Conservation (phyloP, 2,113 vertebrate genomes). For the Phyllostomus discolor region DNA sequence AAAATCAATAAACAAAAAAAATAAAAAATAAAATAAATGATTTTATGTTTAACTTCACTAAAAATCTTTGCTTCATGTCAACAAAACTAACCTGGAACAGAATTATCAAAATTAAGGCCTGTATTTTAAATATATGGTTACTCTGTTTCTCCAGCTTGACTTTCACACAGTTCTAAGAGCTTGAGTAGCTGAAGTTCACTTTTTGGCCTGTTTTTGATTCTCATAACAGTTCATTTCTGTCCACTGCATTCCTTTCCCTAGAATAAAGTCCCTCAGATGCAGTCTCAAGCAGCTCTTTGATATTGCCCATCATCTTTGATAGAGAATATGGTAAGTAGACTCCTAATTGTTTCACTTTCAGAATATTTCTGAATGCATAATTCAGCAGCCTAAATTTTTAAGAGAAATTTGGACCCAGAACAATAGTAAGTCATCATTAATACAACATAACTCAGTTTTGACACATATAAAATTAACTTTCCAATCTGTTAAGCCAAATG, state of each 20-base stretch:
- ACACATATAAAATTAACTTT: not conserved
- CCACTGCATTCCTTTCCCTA: not conserved
- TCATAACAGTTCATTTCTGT: not conserved
- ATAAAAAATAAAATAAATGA: no score
- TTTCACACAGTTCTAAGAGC: not conserved
- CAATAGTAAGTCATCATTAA: not conserved
- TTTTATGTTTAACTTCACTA: not conserved
- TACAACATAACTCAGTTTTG: not conserved
- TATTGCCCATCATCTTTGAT: not conserved
- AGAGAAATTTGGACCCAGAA: not conserved
- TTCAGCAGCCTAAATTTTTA: not conserved
- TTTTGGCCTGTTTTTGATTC: not conserved
- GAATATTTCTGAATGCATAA: not conserved
- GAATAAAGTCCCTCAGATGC: not conserved
- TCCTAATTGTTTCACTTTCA: not conserved
- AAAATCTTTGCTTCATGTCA: not conserved
- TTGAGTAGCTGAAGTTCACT: not conserved
- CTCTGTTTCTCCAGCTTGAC: not conserved
- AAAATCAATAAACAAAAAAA: no score
- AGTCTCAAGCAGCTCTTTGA: not conserved
- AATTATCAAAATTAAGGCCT: not conserved
- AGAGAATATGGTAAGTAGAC: not conserved
- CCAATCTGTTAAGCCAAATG: not conserved
- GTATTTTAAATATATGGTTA: not conserved
- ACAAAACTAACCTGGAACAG: not conserved